Percentiles rank a stretch among this genome's conserved stretches.
phyloP scores from a whole-genome alignment of 2,797 vertebrate species.

The Rachycentron canadum region DNA sequence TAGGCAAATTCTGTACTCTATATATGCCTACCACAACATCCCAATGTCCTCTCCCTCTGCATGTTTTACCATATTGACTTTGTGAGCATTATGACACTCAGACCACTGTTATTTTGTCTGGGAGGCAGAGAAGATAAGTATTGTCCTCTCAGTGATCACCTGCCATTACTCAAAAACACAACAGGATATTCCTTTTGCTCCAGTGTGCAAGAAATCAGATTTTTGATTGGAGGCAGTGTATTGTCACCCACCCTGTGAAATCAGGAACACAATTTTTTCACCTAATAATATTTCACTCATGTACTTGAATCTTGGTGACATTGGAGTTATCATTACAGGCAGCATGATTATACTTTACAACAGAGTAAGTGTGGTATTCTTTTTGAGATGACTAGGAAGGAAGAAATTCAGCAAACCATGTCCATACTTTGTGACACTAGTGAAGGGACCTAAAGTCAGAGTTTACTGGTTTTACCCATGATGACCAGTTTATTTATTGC shows the following conservation, averaged over 20 bases:
- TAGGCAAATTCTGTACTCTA: not conserved
- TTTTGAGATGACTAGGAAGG: not conserved
- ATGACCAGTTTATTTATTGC: not conserved
- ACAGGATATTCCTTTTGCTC: slow-evolving; percentile 24
- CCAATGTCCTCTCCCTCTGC: not conserved
- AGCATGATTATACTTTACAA: not conserved
- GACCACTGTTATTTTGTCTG: not conserved
- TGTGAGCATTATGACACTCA: not conserved
- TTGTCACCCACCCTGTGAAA: not conserved
- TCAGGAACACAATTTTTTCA: not conserved
- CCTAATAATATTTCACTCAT: not conserved
- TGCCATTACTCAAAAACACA: slow-evolving; percentile 23
- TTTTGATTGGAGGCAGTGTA: slow-evolving; percentile 9
- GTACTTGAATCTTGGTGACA: not conserved
- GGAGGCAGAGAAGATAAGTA: not conserved
- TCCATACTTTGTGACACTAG: not conserved
- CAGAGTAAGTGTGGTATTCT: not conserved
- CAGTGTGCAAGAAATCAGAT: not conserved
- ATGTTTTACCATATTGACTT: not conserved
- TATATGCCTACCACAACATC: not conserved
- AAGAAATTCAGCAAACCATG: not conserved
- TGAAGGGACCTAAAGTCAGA: not conserved
- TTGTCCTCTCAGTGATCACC: slow-evolving; percentile 21
- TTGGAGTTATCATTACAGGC: not conserved
- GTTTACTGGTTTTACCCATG: not conserved